Evolutionary conservation across 2,888 invertebrate species (phyloP).

Genomic region (Crossocerus cetratus): DNA sequence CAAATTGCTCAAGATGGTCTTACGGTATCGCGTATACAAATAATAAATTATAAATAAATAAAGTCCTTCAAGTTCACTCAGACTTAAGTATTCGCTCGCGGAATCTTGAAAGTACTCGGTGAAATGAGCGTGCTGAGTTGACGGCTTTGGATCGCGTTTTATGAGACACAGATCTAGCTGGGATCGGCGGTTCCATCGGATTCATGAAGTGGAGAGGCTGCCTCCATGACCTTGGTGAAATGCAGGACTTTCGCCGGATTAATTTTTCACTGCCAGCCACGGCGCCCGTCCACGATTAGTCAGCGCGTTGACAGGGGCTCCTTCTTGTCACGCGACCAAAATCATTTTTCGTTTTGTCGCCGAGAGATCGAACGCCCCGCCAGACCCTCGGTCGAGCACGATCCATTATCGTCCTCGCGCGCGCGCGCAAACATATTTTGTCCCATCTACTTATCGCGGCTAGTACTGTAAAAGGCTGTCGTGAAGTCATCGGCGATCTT

Average conservation of each 20-base stretch:
- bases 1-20: no score
- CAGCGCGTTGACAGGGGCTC: conserved; percentile 20
- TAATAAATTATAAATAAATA: no score
- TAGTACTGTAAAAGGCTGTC: neutral
- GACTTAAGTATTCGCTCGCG: no score
- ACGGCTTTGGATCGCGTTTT: no score
- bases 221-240: neutral
- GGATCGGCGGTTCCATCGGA: no score
- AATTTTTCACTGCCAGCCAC: conserved; percentile 35
- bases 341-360: conserved; percentile 36
- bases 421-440: conserved; percentile 19
- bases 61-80: no score
- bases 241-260: conserved; percentile 17
- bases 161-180: no score
- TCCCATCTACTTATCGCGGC: conserved; percentile 13
- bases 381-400: conserved; percentile 14
- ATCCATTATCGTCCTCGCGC: conserved; percentile 31
- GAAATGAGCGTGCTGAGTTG: no score
- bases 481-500: conserved; percentile 2
- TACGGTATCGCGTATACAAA: no score
- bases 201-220: neutral
- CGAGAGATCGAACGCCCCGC: conserved; percentile 25
- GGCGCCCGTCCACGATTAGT: conserved; percentile 22
- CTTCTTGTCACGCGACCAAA: conserved; percentile 33
- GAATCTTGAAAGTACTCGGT: no score